phyloP scores from a whole-genome alignment of 2,113 vertebrate species.

The Poeciliopsis retropinna region DNA sequence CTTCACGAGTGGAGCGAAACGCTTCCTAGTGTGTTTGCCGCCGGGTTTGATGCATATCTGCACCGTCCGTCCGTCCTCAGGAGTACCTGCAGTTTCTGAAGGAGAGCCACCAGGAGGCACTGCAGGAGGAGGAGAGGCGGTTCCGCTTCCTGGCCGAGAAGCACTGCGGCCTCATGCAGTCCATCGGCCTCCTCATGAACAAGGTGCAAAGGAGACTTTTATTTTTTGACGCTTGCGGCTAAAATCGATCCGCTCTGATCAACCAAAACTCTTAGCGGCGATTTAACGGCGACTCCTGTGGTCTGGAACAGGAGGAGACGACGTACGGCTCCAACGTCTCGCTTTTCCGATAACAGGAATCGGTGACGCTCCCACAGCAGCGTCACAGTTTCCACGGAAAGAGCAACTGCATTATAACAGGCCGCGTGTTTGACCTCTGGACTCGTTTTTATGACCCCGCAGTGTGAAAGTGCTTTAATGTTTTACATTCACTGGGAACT shows the following conservation, averaged over 20 bases:
- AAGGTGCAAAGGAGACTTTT: slow-evolving; percentile 66
- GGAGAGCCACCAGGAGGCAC: slow-evolving; percentile 85
- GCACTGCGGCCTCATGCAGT: slow-evolving; percentile 81
- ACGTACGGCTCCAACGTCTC: neutral
- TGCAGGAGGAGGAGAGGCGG: slow-evolving; percentile 91
- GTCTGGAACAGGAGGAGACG: neutral
- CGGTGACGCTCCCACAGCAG: too few species aligned
- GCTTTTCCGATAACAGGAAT: slow-evolving; percentile 2
- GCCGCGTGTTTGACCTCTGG: slow-evolving; percentile 10
- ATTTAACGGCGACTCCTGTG: neutral
- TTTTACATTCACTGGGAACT: neutral
- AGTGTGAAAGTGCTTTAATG: neutral
- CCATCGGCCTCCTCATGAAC: slow-evolving; percentile 72
- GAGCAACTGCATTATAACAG: neutral
- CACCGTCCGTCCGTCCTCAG: neutral
- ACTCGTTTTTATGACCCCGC: neutral
- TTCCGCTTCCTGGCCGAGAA: slow-evolving; percentile 96
- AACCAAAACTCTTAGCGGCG: neutral
- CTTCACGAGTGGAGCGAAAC: neutral
- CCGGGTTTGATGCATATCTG: neutral
- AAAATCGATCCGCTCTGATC: neutral
- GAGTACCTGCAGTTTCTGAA: slow-evolving; percentile 86
- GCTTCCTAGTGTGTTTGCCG: neutral
- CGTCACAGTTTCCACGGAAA: neutral
- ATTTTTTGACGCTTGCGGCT: slow-evolving; percentile 8